Evolutionary conservation across 1,140 invertebrate species (phyloP).

Genomic region (Drosophila gunungcola): DNA sequence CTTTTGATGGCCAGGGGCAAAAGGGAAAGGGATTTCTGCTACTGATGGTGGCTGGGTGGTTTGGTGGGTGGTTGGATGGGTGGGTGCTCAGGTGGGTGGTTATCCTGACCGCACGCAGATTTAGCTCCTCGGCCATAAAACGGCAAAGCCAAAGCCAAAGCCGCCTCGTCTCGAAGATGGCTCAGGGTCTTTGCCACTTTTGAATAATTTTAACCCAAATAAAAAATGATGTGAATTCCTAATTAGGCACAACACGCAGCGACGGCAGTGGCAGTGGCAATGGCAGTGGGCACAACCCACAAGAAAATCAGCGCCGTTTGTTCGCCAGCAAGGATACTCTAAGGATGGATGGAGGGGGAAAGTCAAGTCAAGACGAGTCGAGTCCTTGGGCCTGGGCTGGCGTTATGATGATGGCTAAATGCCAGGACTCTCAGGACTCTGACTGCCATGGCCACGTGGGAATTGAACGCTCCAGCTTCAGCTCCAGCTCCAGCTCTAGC

Average conservation of each 20-base stretch:
- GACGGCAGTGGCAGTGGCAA: neutral
- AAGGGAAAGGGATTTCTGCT: neutral
- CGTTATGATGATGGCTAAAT: constrained; percentile 79
- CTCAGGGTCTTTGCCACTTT: constrained; percentile 69
- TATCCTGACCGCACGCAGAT: constrained; percentile 40
- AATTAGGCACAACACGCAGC: constrained; percentile 70
- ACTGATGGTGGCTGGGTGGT: neutral
- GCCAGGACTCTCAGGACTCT: constrained; percentile 73
- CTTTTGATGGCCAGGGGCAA: constrained; percentile 15
- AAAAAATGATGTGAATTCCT: constrained; percentile 84
- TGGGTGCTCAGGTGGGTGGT: constrained; percentile 1
- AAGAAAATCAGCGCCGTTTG: constrained; percentile 70
- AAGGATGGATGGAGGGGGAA: neutral
- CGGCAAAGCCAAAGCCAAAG: constrained; percentile 22
- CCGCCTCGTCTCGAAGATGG: constrained; percentile 30
- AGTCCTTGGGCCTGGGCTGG: constrained; percentile 40
- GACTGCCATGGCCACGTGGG: constrained; percentile 69
- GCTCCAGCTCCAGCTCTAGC: constrained; percentile 33
- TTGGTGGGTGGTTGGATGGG: neutral
- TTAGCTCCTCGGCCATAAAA: constrained; percentile 53
- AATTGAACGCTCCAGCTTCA: constrained; percentile 47
- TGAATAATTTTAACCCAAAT: constrained; percentile 84
- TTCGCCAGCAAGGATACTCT: constrained; percentile 18
- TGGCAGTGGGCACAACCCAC: constrained; percentile 9
- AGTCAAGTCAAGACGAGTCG: neutral